Evolutionary conservation across 2,113 vertebrate species (phyloP).

Genomic region (Grantiella picta): DNA sequence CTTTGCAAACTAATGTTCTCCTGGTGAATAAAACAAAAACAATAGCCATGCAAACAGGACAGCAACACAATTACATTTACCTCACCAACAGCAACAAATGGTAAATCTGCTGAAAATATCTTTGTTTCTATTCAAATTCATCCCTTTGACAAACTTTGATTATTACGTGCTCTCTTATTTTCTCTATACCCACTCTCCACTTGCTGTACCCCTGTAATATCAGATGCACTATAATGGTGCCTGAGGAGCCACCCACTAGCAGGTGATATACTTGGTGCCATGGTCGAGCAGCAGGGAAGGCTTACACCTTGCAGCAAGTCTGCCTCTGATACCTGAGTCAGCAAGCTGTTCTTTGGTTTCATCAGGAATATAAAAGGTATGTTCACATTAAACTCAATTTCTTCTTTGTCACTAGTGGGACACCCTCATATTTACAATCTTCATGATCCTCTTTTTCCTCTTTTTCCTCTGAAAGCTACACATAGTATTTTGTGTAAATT

Average conservation of each 20-base stretch:
- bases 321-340: not conserved
- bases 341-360: not conserved
- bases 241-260: not conserved
- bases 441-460: not conserved
- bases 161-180: not conserved
- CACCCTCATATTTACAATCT: not conserved
- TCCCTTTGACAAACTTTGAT: not conserved
- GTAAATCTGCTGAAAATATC: not conserved
- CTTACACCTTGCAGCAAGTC: not conserved
- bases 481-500: not conserved
- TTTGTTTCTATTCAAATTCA: not conserved
- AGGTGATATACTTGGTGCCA: not conserved
- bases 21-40: not conserved
- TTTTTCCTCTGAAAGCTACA: not conserved
- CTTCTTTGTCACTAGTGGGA: not conserved
- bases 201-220: not conserved
- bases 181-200: not conserved
- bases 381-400: not conserved
- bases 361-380: not conserved
- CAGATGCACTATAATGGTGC: not conserved
- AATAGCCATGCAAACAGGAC: not conserved
- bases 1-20: not conserved
- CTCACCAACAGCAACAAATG: not conserved
- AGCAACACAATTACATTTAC: not conserved
- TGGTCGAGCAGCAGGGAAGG: not conserved